Percentiles rank a stretch among this genome's conserved stretches.
Conservation (phyloP, 2,888 invertebrate species). For the Ophion ellenae region DNA sequence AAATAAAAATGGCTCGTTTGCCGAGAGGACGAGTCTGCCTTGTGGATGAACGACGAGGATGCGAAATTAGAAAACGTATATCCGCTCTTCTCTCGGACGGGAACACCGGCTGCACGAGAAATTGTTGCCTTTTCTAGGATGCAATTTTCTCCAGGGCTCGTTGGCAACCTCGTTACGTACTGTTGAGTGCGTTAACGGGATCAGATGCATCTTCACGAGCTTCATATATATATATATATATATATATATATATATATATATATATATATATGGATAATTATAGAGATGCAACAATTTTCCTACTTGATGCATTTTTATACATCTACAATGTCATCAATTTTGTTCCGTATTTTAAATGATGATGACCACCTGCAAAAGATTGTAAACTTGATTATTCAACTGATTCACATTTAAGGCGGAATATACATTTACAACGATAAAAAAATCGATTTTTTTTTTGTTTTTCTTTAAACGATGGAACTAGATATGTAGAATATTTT, state of each 20-base stretch:
- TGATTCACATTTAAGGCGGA: too few species aligned
- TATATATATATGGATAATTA: neutral
- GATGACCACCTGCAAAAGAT: too few species aligned
- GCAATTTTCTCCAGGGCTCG: conserved; percentile 65
- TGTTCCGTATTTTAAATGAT: conserved; percentile 5
- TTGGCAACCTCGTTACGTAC: conserved; percentile 62
- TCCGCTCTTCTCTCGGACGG: conserved; percentile 53
- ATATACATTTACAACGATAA: too few species aligned
- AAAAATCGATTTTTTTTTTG: too few species aligned
- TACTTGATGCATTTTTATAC: too few species aligned
- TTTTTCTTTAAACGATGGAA: too few species aligned
- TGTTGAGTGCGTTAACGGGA: conserved; percentile 66
- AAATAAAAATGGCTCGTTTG: conserved; percentile 5
- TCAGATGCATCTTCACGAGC: conserved; percentile 36
- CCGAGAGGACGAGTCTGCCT: conserved; percentile 7
- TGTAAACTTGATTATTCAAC: too few species aligned
- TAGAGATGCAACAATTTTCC: conserved; percentile 7
- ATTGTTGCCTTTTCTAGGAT: conserved; percentile 65
- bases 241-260: neutral
- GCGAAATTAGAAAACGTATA: conserved; percentile 68
- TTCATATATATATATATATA: neutral
- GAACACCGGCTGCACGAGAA: conserved; percentile 55
- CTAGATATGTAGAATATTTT: too few species aligned
- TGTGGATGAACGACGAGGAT: conserved; percentile 30
- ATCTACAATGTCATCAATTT: neutral